Percentiles rank a stretch among this genome's conserved stretches.
These are phyloP conservation scores for Trissolcus basalis DNA, from an alignment of 1,140 invertebrate species.

Conservation along the genomic window DNA sequence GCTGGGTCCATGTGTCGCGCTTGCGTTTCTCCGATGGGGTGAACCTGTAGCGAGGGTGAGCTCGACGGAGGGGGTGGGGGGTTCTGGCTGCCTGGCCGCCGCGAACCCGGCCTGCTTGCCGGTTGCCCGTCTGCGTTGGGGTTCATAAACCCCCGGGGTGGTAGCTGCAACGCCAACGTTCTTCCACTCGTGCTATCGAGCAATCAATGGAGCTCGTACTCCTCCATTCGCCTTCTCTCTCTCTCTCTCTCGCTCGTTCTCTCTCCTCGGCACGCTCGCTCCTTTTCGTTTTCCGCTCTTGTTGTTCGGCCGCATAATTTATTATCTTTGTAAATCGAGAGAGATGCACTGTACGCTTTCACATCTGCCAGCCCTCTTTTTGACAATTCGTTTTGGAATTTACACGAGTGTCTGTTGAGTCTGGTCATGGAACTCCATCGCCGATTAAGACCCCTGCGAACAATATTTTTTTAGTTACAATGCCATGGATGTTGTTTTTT, in stretches of 20 bases:
- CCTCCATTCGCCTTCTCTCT: constrained; percentile 43
- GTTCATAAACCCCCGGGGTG: constrained; percentile 73
- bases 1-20: constrained; percentile 74
- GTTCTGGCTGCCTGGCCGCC: constrained; percentile 36
- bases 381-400: constrained; percentile 14
- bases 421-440: constrained; percentile 18
- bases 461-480: background rate
- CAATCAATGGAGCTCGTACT: constrained; percentile 73
- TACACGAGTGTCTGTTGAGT: constrained; percentile 8
- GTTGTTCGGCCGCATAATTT: constrained; percentile 31
- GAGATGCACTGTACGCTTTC: constrained; percentile 1
- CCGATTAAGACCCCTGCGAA: no score
- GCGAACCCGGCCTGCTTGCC: constrained; percentile 39
- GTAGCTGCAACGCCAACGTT: constrained; percentile 66
- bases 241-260: constrained; percentile 17
- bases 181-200: constrained; percentile 66
- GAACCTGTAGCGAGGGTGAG: constrained; percentile 71
- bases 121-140: constrained; percentile 62
- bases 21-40: constrained; percentile 70
- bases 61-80: constrained; percentile 38
- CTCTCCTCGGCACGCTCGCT: constrained; percentile 1
- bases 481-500: no score
- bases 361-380: constrained; percentile 17
- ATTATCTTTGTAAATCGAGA: constrained; percentile 28
- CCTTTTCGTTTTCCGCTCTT: constrained; percentile 14